These are phyloP conservation scores for Elmis aenea DNA, from an alignment of 2,888 invertebrate genomes.

Conservation along the genomic window DNA sequence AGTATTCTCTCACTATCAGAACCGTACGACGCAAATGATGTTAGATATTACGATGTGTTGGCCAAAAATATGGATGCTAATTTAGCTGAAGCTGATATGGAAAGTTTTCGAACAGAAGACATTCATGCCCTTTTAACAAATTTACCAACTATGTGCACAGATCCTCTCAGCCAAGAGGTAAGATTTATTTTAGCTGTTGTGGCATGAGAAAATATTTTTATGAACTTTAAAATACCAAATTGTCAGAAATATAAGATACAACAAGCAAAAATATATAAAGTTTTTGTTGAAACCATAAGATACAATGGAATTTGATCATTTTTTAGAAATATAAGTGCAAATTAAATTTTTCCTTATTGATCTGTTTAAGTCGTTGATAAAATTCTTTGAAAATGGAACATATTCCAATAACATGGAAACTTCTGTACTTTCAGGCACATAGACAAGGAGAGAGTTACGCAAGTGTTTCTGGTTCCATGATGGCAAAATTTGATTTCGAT, in stretches of 20 bases:
- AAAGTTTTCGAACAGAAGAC: slow-evolving; percentile 87
- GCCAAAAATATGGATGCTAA: slow-evolving; percentile 88
- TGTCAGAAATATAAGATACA: too few species aligned
- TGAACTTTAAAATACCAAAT: too few species aligned
- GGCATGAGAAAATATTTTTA: not conserved
- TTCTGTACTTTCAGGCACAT: slow-evolving; percentile 6
- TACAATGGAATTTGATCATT: too few species aligned
- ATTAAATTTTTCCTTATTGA: too few species aligned
- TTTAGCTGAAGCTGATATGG: slow-evolving; percentile 92
- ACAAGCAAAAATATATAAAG: too few species aligned
- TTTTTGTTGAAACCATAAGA: too few species aligned
- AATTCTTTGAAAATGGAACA: not conserved
- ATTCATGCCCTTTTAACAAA: slow-evolving; percentile 81
- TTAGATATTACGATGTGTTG: slow-evolving; percentile 75
- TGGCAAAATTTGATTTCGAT: slow-evolving; percentile 75
- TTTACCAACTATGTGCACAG: slow-evolving; percentile 62
- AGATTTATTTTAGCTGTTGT: slow-evolving; percentile 16
- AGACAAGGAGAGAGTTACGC: slow-evolving; percentile 78
- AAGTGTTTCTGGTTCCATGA: slow-evolving; percentile 74
- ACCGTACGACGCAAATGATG: slow-evolving; percentile 64
- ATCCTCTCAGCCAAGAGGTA: slow-evolving; percentile 48
- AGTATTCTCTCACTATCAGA: slow-evolving; percentile 78
- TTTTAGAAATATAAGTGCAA: too few species aligned
- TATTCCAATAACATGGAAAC: too few species aligned
- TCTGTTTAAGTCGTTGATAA: not conserved